Percentiles rank a stretch among this genome's conserved stretches.
These are phyloP conservation scores for Chironomus tentans DNA, from an alignment of 2,888 invertebrate genomes.

Conservation along the genomic window DNA sequence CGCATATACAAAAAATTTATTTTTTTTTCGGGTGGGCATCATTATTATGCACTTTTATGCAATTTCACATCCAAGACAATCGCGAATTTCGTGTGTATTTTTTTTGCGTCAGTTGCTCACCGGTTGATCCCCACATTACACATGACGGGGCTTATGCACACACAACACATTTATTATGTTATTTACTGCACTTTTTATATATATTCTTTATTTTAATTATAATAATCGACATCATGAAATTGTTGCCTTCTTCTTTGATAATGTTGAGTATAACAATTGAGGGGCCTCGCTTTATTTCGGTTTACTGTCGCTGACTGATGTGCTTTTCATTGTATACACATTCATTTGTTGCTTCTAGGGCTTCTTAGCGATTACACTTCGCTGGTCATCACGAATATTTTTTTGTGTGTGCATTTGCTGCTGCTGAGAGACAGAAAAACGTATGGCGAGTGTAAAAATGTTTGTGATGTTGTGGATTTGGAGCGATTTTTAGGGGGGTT, in stretches of 20 bases:
- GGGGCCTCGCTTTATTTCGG: background rate
- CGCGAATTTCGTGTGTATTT: constrained; percentile 2
- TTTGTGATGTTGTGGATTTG: no score
- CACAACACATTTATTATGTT: constrained; percentile 1
- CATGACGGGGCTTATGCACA: constrained; percentile 13
- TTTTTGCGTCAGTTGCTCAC: constrained; percentile 21
- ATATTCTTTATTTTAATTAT: constrained; percentile 19
- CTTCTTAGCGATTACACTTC: constrained; percentile 24
- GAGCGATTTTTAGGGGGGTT: no score
- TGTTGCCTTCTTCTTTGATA: background rate
- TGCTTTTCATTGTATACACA: background rate
- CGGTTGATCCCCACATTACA: constrained; percentile 11
- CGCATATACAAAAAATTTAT: background rate
- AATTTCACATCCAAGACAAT: background rate
- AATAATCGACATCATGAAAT: constrained; percentile 11
- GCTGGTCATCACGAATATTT: constrained; percentile 8
- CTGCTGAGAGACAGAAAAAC: background rate
- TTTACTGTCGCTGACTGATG: constrained; percentile 13
- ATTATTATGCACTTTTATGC: background rate
- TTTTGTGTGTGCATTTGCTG: background rate
- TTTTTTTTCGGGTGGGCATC: background rate
- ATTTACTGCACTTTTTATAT: background rate
- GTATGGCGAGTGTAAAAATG: no score
- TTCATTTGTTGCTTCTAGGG: constrained; percentile 6
- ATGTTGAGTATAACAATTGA: constrained; percentile 1